Evolutionary conservation across 2,888 invertebrate genomes (phyloP), one percentile per base, ranked within the genome.

Genomic region (Drosophila maculinotata): DNA sequence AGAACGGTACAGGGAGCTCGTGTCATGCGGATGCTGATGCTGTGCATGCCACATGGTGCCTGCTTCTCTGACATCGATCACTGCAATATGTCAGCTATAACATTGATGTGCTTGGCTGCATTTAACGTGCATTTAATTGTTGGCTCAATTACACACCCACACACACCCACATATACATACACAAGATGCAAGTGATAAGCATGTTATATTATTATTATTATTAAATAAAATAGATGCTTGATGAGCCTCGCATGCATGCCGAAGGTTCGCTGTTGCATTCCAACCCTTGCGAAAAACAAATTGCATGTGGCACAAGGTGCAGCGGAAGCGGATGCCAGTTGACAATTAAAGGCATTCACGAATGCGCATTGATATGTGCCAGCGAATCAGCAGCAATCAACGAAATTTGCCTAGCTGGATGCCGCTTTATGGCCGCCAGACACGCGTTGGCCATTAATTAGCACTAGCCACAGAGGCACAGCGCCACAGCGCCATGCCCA

Each of bases 121-220:
- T 47, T 63, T 72, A 63, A 59, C 83, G 83, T 87, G 83, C 83
- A 76, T 51, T 58, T 84, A 84, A 84, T 84, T 84, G 79, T 47
- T 49, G 70, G n/a, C n/a, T n/a, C n/a, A n/a, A n/a, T n/a, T n/a
- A n/a, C n/a, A n/a, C n/a, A n/a, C n/a, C 42, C 58, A 72, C 54
- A 38, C 41, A 48, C 33, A 14, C 38, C 42, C 51, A 48, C 15
- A 28, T 26, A n/a, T 30, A n/a, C n/a, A n/a, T n/a, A n/a, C n/a
- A n/a, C n/a, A n/a, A n/a, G 71, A 73, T 82, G 59, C 51, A 52
- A 48, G 36, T 33, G 73, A 73, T 73, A 75, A 51, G 42, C 54
- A 65, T 39, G 38, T 41, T 35, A 45, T 53, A 74, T 60, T 63
- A 38, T 48, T 48, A 53, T 44, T 69, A 48, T 42, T 54, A 44